phyloP scores from a whole-genome alignment of 2,797 vertebrate genomes.

The Cyprinella venusta region DNA sequence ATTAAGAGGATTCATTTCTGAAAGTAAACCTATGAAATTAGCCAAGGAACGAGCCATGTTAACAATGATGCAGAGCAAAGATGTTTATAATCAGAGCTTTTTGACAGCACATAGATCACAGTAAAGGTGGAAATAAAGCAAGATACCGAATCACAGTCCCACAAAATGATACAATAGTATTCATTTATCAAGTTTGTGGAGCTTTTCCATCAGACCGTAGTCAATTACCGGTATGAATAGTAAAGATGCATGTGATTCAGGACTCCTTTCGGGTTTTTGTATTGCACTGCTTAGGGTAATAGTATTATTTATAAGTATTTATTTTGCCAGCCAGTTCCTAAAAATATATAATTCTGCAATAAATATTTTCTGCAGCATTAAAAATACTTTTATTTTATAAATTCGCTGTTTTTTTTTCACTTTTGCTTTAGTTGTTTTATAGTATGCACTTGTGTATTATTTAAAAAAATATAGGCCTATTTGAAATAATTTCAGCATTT shows the following conservation, averaged over 20 bases:
- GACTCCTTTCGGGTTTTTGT: constrained; percentile 9
- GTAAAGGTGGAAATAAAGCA: constrained; percentile 60
- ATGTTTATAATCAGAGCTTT: constrained; percentile 59
- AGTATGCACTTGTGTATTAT: neutral
- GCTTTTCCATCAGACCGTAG: constrained; percentile 55
- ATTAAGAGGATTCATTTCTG: constrained; percentile 92
- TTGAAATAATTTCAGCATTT: neutral
- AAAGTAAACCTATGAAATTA: constrained; percentile 93
- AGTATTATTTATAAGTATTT: neutral
- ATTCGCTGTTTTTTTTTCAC: no score
- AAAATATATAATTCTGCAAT: neutral
- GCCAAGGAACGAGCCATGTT: constrained; percentile 86
- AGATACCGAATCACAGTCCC: constrained; percentile 52
- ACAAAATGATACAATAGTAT: constrained; percentile 58
- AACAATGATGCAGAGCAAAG: constrained; percentile 69
- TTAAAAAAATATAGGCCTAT: neutral
- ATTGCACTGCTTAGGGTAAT: neutral
- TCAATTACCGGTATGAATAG: constrained; percentile 55
- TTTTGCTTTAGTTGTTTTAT: neutral
- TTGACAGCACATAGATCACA: constrained; percentile 61
- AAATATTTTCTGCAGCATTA: neutral
- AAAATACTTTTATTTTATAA: neutral
- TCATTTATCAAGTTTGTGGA: constrained; percentile 57
- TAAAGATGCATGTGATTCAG: constrained; percentile 44
- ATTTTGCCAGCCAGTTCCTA: neutral